A percentile compares a stretch with the other conserved stretches of the same genome.
These are phyloP conservation scores for Diplolepis rosae DNA, from an alignment of 2,888 invertebrate genomes.

Conservation along the genomic window DNA sequence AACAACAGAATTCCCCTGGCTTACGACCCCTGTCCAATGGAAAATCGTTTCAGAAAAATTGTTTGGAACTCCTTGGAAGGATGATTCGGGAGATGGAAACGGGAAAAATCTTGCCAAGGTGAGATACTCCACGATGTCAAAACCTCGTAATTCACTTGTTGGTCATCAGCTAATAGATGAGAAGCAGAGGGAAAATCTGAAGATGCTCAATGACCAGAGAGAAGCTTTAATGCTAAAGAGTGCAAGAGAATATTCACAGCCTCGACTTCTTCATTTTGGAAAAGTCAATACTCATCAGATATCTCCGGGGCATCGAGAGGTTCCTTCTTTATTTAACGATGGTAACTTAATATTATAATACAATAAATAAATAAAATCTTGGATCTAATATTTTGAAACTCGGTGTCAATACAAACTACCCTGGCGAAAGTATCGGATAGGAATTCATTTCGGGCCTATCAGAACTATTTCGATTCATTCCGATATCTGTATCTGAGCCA, in stretches of 20 bases:
- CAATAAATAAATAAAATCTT: neutral
- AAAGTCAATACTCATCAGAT: slow-evolving; percentile 45
- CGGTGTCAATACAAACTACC: too few species aligned
- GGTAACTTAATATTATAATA: slow-evolving; percentile 33
- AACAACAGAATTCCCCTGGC: slow-evolving; percentile 35
- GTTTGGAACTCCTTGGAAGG: slow-evolving; percentile 27
- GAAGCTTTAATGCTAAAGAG: slow-evolving; percentile 32
- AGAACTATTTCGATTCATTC: too few species aligned
- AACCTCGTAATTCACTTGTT: neutral
- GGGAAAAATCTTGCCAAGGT: neutral
- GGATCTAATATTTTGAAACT: too few species aligned
- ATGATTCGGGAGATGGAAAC: slow-evolving; percentile 11
- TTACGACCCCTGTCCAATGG: neutral
- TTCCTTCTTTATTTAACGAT: slow-evolving; percentile 38
- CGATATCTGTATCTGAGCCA: too few species aligned
- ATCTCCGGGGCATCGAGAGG: neutral
- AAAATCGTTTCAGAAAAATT: slow-evolving; percentile 37
- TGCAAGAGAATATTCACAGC: slow-evolving; percentile 38
- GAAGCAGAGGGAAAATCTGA: slow-evolving; percentile 36
- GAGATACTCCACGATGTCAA: neutral
- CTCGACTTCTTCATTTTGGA: slow-evolving; percentile 45
- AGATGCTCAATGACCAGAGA: slow-evolving; percentile 33
- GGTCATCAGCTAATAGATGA: slow-evolving; percentile 28
- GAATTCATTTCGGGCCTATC: too few species aligned
- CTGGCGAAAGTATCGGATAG: too few species aligned